Percentiles rank a stretch among this genome's conserved stretches.
Conservation (phyloP, 2,113 vertebrate species). For the Myrmophylax atrothorax region DNA sequence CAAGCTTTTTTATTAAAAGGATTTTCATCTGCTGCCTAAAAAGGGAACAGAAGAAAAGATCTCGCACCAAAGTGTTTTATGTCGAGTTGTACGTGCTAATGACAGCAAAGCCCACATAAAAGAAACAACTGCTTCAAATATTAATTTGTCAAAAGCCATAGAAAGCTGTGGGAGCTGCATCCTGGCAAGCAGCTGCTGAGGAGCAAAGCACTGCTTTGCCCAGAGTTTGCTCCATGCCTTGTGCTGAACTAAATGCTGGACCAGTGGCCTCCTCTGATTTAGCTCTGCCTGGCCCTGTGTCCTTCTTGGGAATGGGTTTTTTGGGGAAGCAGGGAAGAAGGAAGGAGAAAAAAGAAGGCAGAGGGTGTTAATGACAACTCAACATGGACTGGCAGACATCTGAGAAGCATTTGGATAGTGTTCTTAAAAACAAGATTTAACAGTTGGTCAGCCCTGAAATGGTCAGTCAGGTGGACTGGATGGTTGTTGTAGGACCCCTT, state of each 20-base stretch:
- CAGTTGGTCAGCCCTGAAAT: neutral
- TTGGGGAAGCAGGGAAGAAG: neutral
- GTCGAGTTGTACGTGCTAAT: constrained; percentile 45
- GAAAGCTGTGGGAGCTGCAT: neutral
- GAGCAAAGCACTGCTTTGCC: neutral
- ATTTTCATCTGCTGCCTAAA: constrained; percentile 57
- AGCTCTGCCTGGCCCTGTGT: neutral
- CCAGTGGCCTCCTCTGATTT: neutral
- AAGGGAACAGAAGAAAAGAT: constrained; percentile 40
- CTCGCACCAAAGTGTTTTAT: constrained; percentile 4
- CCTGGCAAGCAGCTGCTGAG: neutral
- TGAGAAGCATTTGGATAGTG: neutral
- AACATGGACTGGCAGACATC: neutral
- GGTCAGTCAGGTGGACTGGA: neutral
- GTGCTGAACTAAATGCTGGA: neutral
- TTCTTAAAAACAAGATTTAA: neutral
- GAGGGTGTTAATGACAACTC: neutral
- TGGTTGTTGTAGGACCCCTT: neutral
- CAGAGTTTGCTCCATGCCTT: accelerated
- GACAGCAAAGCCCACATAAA: constrained; percentile 60
- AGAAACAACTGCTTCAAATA: constrained; percentile 54
- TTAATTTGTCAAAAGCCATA: neutral
- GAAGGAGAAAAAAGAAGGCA: neutral
- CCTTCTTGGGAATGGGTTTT: neutral
- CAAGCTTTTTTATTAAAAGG: constrained; percentile 53